Percentiles rank a stretch among this genome's conserved stretches.
These are phyloP conservation scores for Choristoneura rosaceana DNA, from an alignment of 2,888 invertebrate species.

Conservation along the genomic window DNA sequence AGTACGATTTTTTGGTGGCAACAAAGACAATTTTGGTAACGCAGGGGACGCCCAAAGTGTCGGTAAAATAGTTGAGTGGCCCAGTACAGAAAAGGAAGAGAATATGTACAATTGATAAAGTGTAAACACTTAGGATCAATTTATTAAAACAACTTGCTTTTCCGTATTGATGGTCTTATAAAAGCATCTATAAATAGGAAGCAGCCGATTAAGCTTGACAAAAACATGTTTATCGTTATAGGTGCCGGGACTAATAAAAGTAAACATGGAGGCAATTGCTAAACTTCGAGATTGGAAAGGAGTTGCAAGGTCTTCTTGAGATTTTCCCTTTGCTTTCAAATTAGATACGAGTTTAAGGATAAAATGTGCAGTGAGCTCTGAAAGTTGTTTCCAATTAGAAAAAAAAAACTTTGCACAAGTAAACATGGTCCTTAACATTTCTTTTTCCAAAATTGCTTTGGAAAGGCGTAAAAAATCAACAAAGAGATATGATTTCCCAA, in stretches of 20 bases:
- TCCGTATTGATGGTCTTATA: background rate
- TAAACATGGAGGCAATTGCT: slow-evolving; percentile 6
- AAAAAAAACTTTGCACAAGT: no score
- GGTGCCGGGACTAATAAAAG: background rate
- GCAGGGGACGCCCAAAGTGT: no score
- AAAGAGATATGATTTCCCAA: no score
- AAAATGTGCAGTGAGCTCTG: background rate
- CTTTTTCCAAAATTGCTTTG: no score
- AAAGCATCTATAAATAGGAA: background rate
- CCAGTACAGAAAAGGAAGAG: no score
- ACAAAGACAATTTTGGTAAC: no score
- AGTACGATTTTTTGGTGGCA: no score
- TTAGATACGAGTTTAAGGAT: slow-evolving; percentile 10
- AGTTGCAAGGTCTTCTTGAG: slow-evolving; percentile 1
- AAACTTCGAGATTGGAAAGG: slow-evolving; percentile 9
- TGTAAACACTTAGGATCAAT: no score
- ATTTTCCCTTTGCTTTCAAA: slow-evolving; percentile 1
- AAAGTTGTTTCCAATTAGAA: background rate
- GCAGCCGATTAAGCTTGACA: background rate
- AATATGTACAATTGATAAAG: no score
- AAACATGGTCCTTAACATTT: no score
- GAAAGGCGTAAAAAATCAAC: no score
- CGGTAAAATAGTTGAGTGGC: no score
- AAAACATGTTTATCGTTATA: slow-evolving; percentile 11
- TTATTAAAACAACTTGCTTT: background rate